Percentiles rank a stretch among this genome's conserved stretches.
Conservation (phyloP, 2,113 vertebrate species). For the Theropithecus gelada region DNA sequence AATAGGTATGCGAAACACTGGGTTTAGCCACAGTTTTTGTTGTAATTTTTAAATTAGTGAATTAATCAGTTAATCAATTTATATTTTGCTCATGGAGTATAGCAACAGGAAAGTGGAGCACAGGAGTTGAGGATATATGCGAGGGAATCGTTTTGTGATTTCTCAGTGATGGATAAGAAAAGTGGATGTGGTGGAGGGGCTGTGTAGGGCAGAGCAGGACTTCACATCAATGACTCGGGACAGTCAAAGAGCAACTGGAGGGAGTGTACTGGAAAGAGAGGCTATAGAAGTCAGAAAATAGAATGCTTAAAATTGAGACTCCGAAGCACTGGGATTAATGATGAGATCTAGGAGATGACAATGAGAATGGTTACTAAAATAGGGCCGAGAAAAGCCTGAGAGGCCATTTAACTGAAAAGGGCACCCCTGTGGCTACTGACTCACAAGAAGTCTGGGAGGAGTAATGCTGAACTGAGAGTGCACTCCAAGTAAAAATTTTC, state of each 20-base stretch:
- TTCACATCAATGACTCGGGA: rapidly evolving
- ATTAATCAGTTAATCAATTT: not conserved
- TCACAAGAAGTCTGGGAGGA: not conserved
- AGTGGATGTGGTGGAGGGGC: too few species aligned
- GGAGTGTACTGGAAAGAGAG: not conserved
- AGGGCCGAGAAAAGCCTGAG: not conserved
- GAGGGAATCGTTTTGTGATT: not conserved
- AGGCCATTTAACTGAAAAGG: not conserved
- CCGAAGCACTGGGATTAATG: not conserved
- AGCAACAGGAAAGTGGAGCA: not conserved
- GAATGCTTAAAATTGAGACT: not conserved
- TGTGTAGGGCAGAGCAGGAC: not conserved
- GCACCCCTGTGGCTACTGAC: not conserved
- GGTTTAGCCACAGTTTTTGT: not conserved
- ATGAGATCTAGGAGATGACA: not conserved
- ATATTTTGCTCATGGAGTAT: not conserved
- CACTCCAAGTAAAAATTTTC: not conserved
- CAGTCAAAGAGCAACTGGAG: not conserved
- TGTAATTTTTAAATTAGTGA: not conserved
- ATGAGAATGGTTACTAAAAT: not conserved
- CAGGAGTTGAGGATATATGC: not conserved
- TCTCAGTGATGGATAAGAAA: not conserved
- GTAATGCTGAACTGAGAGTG: not conserved
- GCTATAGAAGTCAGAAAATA: not conserved
- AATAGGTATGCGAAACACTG: not conserved